phyloP scores from a whole-genome alignment of 2,888 invertebrate species.

The Xylocampa areola region DNA sequence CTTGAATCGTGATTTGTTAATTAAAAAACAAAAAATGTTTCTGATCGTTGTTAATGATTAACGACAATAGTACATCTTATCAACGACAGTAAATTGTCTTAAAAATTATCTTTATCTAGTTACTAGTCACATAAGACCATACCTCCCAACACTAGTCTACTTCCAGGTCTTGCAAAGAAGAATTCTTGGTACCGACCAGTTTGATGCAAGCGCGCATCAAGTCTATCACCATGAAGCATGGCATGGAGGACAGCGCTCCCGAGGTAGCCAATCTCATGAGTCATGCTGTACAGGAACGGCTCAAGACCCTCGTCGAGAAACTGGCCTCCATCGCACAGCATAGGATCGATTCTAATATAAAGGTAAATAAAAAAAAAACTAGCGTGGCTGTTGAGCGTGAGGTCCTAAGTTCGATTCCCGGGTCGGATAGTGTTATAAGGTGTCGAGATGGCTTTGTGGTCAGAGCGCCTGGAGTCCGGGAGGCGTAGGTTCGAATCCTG shows the following conservation, averaged over 20 bases:
- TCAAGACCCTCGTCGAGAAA: slow-evolving; percentile 97
- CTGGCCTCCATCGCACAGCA: slow-evolving; percentile 98
- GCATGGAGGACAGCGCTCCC: slow-evolving; percentile 94
- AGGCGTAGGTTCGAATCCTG: too few species aligned
- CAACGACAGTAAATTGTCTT: too few species aligned
- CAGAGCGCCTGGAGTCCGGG: too few species aligned
- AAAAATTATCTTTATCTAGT: too few species aligned
- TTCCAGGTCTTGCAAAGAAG: slow-evolving; percentile 96
- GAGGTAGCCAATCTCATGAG: slow-evolving; percentile 97
- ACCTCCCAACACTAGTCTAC: not conserved
- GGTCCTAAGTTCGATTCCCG: too few species aligned
- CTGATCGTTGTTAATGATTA: too few species aligned
- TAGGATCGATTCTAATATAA: slow-evolving; percentile 95
- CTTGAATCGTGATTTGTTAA: too few species aligned
- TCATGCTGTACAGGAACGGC: slow-evolving; percentile 97
- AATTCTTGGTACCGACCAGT: slow-evolving; percentile 94
- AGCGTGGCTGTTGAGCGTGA: not conserved
- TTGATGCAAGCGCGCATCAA: slow-evolving; percentile 94
- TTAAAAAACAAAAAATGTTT: too few species aligned
- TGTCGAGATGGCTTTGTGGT: too few species aligned
- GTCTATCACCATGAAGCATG: slow-evolving; percentile 93
- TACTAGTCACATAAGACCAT: too few species aligned
- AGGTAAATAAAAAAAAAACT: slow-evolving; percentile 87
- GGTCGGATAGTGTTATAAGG: too few species aligned
- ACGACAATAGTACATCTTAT: too few species aligned